Evolutionary conservation across 2,113 vertebrate species (phyloP), one percentile per base, ranked within the genome.

Genomic region (Syrrhaptes paradoxus): DNA sequence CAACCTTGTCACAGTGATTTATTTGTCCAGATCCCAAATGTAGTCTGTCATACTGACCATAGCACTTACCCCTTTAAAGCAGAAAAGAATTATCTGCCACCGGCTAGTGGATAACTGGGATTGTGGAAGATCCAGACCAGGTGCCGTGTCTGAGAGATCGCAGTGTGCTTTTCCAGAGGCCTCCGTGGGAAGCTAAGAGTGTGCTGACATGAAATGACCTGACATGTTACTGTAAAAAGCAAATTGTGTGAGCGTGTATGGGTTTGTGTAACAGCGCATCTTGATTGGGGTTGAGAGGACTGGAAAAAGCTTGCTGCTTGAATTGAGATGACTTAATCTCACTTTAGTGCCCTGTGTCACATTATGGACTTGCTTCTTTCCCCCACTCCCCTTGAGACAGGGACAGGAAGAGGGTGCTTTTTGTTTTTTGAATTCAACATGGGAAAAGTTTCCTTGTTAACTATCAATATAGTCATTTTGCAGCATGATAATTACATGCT

Each of bases 231-330:
- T 49, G 86, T 54, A 48, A 38, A 75, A 93, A 82, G 88, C 83
- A 73, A 95, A 85, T 24, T 72, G 65, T 63, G 88, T 62, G 85
- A 86, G 85, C 3, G 3, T 29, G 55, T 55, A 8, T 36, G 46
- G 74, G 76, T 94, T 93, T 61, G 85, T 85, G 48, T 95, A 83
- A 79, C 63, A 8, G 5, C 10, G 11, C 9, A 10, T 36, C 72
- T 62, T 86, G 88, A 63, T 10, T 74, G 76, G 72, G 46, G 28
- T 65, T 81, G 92, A 88, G 79, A 81, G 68, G 76, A 80, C 72
- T 81, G 90, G 65, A n/a, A 59, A 88, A 95, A 94, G 71, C 87
- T 95, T 88, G 46, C 74, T 67, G 85, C 83, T 72, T 77, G 32
- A 75, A 59, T 46, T 84, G 79, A 75, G 31, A 9, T 74, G 52